These are phyloP conservation scores for Heliconius hermathena DNA, from an alignment of 1,140 invertebrate genomes.

Conservation along the genomic window DNA sequence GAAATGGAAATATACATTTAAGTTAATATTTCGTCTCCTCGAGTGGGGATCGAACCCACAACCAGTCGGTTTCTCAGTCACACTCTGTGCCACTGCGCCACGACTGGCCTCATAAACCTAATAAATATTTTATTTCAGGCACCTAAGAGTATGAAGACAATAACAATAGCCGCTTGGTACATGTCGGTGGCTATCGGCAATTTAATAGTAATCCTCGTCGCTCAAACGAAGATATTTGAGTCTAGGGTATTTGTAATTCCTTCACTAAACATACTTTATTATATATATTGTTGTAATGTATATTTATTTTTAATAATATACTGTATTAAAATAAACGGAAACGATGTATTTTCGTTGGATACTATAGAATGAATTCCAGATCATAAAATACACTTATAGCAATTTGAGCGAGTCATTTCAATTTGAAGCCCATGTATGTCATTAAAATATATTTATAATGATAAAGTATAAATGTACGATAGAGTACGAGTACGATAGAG, in stretches of 20 bases:
- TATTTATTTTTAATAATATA: not conserved
- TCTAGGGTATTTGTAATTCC: slow-evolving; percentile 80
- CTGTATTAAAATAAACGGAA: not conserved
- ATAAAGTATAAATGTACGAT: not conserved
- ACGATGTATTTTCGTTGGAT: too few relatives aligned
- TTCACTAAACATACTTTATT: not conserved
- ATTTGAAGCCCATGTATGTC: not conserved
- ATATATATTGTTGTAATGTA: not conserved
- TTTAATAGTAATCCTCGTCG: slow-evolving; percentile 93
- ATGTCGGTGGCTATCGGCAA: slow-evolving; percentile 96
- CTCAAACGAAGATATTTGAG: slow-evolving; percentile 84
- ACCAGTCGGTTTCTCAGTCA: too few relatives aligned
- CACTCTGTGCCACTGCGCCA: too few relatives aligned
- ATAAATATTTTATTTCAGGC: slow-evolving; percentile 69
- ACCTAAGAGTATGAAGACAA: slow-evolving; percentile 94
- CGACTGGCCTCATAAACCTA: not conserved
- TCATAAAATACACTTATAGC: not conserved
- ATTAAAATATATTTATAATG: not conserved
- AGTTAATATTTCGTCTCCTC: too few relatives aligned
- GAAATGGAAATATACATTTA: too few relatives aligned
- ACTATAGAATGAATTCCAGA: too few relatives aligned
- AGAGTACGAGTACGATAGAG: too few relatives aligned
- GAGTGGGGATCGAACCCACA: too few relatives aligned
- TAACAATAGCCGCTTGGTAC: slow-evolving; percentile 94
- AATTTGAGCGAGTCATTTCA: not conserved